Base-by-base conservation (phyloP, 1,140 invertebrate species). In the Penaeus indicus region DNA sequence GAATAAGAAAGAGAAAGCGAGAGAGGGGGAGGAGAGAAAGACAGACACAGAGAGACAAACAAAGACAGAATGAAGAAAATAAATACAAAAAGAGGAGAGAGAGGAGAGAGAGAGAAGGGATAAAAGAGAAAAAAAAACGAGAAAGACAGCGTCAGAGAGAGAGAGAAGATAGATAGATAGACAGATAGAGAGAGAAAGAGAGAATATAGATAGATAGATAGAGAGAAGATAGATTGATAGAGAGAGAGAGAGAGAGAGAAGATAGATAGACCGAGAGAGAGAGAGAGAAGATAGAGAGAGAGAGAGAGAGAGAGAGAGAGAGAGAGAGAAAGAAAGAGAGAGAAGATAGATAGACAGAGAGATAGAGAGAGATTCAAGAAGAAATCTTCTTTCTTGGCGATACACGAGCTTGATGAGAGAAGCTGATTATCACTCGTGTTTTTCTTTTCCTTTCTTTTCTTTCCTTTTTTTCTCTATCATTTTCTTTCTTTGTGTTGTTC, bases 101-200 rank as follows among this genome's bases (percentile, higher is more conserved):
- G 67, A 22, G 67, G 32, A 21, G 22, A 21, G 32, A 4, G 22
- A 1, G 16, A 11, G 32, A 69, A 21, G 10, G 32, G 11, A 22
- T 0, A 21, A 1, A 69, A 21, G n/a, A n/a, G 22, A n/a, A 32
- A n/a, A 32, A 3, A 32, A n/a, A 22, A n/a, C 3, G 32, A 3
- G 3, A 22, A 1, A 69, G 32, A 72, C 19, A 72, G 16, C 7
- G 10, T 8, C 0, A 69, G 67, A 69, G 21, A 69, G 21, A 69
- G 21, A 69, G 67, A 69, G 16, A 69, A 21, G 83, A 84, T 1
- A 84, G n/a, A 64, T 16, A 83, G 61, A 64, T 54, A 64, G n/a
- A 32, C 5, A 38, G 1, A 38, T 38, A 38, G 1, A 38, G 61
- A 64, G 62, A 38, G 54, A 11, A 5, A 32, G 38, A 32, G 8